Percentiles rank a stretch among this genome's conserved stretches.
These are phyloP conservation scores for Sesia apiformis DNA, from an alignment of 2,888 invertebrate species.

Conservation along the genomic window DNA sequence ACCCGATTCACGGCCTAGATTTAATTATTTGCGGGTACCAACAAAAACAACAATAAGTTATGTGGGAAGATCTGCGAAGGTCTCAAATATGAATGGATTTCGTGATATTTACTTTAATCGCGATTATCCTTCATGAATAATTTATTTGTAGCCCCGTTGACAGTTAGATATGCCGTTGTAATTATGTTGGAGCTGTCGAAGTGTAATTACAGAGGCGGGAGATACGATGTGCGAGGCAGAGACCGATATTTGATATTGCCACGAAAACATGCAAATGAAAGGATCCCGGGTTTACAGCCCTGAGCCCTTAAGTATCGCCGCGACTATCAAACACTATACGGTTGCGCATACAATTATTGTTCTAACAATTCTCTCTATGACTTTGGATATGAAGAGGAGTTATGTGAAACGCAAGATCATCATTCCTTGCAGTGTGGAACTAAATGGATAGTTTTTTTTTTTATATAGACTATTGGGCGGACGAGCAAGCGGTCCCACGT, in stretches of 20 bases:
- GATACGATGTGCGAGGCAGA: constrained; percentile 28
- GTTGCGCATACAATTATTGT: constrained; percentile 18
- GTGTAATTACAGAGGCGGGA: constrained; percentile 37
- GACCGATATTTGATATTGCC: constrained; percentile 50
- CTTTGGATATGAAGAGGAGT: no score
- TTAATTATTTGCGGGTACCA: constrained; percentile 7
- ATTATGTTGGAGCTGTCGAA: constrained; percentile 40
- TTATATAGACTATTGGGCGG: no score
- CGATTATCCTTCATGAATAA: constrained; percentile 51
- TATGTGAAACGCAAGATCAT: no score
- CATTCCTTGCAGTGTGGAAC: no score
- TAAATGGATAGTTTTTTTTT: no score
- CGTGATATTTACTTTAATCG: constrained; percentile 38
- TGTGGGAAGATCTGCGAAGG: constrained; percentile 13
- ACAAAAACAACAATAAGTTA: constrained; percentile 14
- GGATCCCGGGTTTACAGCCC: constrained; percentile 23
- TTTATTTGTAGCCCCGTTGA: constrained; percentile 33
- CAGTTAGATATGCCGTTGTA: constrained; percentile 31
- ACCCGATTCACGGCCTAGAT: background rate
- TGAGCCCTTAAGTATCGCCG: constrained; percentile 15
- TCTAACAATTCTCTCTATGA: constrained; percentile 15
- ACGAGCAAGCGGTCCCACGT: no score
- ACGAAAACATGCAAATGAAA: constrained; percentile 63
- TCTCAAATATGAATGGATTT: constrained; percentile 30
- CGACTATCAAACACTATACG: constrained; percentile 8